Evolutionary conservation across 2,113 vertebrate genomes (phyloP).

Genomic region (Rhombomys opimus): DNA sequence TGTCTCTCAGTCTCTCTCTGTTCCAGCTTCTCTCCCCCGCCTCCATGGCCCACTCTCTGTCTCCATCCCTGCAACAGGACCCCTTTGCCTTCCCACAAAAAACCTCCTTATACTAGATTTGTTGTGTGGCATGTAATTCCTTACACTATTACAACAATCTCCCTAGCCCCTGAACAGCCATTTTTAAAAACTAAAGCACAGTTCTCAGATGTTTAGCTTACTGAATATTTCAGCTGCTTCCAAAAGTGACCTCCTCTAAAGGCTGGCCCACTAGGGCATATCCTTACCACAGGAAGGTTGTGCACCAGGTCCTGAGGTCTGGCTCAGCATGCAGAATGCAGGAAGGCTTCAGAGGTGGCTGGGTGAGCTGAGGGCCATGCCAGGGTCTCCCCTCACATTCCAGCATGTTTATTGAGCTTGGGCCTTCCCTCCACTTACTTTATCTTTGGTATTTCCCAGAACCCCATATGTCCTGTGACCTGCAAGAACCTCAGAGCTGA

Average conservation of each 20-base stretch:
- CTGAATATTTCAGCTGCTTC: not conserved
- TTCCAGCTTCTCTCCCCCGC: no score
- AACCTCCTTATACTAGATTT: no score
- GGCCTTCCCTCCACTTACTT: not conserved
- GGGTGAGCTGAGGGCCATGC: not conserved
- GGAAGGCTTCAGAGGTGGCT: accelerated
- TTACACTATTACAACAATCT: no score
- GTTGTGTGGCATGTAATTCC: no score
- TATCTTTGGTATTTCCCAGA: not conserved
- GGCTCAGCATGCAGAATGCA: accelerated
- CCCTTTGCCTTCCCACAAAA: no score
- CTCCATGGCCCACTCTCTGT: no score
- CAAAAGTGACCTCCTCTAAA: not conserved
- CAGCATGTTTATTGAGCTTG: no score
- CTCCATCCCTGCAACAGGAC: no score
- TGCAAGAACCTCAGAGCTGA: not conserved
- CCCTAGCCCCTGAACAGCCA: not conserved
- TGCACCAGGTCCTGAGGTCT: not conserved
- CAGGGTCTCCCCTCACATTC: not conserved
- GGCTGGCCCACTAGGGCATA: not conserved
- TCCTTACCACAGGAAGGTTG: accelerated
- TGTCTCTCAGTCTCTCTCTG: no score
- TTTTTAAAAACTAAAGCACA: not conserved
- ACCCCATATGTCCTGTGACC: accelerated
- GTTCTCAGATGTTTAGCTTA: not conserved